Conservation (phyloP, 2,888 invertebrate species). For the Oscheius sp. region DNA sequence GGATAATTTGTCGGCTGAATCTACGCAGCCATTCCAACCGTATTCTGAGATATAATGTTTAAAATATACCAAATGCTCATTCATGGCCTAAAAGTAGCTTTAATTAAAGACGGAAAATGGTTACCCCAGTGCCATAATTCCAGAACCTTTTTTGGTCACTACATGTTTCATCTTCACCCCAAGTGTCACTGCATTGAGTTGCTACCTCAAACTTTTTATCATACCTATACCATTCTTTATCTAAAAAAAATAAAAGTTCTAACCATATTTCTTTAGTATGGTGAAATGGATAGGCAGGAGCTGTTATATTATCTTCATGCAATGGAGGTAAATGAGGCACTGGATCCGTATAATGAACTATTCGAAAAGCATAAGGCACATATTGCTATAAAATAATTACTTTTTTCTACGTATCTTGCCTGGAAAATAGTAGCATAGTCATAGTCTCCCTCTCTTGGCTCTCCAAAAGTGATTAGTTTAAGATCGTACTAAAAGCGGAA, state of each 20-base stretch:
- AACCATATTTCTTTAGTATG: conserved; percentile 51
- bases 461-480: conserved; percentile 48
- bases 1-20: no score
- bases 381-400: conserved; percentile 28
- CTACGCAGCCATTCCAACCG: conserved; percentile 40
- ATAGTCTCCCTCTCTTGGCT: conserved; percentile 48
- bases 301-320: conserved; percentile 35
- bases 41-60: conserved; percentile 48
- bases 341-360: conserved; percentile 49
- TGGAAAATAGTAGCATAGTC: conserved; percentile 39
- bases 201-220: conserved; percentile 42
- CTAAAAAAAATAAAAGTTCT: no score
- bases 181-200: conserved; percentile 35
- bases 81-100: conserved; percentile 35
- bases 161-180: conserved; percentile 47
- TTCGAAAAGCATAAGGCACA: conserved; percentile 46
- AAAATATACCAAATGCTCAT: conserved; percentile 49
- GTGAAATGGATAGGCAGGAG: conserved; percentile 45
- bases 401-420: conserved; percentile 1
- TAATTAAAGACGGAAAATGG: neutral
- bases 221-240: conserved; percentile 43
- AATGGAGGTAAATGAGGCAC: conserved; percentile 51
- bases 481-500: conserved; percentile 33
- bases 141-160: conserved; percentile 47
- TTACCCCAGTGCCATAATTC: conserved; percentile 44